phyloP scores from a whole-genome alignment of 2,888 invertebrate species.

The Ariolimax columbianus region DNA sequence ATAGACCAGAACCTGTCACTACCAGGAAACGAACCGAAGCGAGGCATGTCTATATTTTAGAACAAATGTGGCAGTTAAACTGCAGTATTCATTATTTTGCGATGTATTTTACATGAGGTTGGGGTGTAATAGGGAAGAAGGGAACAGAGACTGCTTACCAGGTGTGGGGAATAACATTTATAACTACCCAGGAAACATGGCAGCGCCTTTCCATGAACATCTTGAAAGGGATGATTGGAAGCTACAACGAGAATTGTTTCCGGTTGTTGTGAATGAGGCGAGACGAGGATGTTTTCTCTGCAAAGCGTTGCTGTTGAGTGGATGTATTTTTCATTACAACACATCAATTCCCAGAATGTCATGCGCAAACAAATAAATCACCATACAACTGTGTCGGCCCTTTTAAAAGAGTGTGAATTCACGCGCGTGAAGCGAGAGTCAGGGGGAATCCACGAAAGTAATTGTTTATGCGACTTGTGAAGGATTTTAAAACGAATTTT shows the following conservation, averaged over 20 bases:
- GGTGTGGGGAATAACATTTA: neutral
- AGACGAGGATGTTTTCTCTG: slow-evolving; percentile 34
- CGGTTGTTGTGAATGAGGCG: slow-evolving; percentile 15
- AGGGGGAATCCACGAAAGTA: neutral
- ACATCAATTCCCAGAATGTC: slow-evolving; percentile 36
- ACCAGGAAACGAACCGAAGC: no score
- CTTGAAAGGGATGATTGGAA: neutral
- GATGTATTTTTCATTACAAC: slow-evolving; percentile 37
- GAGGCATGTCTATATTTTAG: neutral
- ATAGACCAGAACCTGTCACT: no score
- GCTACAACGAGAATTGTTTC: neutral
- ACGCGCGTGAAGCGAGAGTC: neutral
- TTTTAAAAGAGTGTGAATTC: neutral
- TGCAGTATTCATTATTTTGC: neutral
- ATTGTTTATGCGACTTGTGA: slow-evolving; percentile 34
- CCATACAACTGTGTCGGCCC: slow-evolving; percentile 2
- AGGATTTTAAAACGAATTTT: slow-evolving; percentile 35
- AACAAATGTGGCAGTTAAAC: neutral
- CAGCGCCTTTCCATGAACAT: neutral
- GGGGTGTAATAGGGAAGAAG: no score
- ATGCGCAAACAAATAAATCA: slow-evolving; percentile 42
- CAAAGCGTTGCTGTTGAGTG: slow-evolving; percentile 19
- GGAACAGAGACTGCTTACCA: neutral
- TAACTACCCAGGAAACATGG: neutral
- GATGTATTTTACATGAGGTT: neutral